A percentile compares a stretch with the other conserved stretches of the same genome.
These are phyloP conservation scores for Copsychus sechellarum DNA, from an alignment of 2,113 vertebrate species.

Conservation along the genomic window DNA sequence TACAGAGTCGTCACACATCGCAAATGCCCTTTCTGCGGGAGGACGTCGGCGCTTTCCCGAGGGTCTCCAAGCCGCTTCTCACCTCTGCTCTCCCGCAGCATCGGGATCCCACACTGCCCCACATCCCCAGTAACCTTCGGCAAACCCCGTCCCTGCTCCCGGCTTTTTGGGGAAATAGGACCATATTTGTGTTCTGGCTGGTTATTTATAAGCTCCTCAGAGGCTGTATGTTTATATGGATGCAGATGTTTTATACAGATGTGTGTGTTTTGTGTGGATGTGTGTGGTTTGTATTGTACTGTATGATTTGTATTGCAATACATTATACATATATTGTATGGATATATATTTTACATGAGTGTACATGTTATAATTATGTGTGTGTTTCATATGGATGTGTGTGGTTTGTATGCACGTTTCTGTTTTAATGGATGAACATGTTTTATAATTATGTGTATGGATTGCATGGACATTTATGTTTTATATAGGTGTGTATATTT, in stretches of 20 bases:
- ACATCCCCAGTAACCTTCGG: neutral
- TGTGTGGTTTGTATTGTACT: neutral
- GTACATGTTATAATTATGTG: neutral
- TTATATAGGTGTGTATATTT: neutral
- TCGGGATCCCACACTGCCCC: neutral
- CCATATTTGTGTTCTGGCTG: neutral
- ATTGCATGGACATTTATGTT: neutral
- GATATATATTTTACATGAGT: neutral
- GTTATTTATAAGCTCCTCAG: neutral
- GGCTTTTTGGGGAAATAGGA: neutral
- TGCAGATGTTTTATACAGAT: neutral
- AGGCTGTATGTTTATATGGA: neutral
- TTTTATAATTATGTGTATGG: neutral
- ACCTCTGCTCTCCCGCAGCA: neutral
- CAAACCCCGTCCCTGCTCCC: neutral
- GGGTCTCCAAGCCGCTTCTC: neutral
- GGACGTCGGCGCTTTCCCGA: neutral
- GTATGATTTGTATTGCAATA: neutral
- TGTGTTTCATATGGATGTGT: neutral
- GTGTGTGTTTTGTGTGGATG: neutral
- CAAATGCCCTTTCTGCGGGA: neutral
- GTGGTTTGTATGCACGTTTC: accelerated
- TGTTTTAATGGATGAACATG: neutral
- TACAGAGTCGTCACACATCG: neutral
- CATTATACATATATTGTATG: too few species aligned